phyloP scores from a whole-genome alignment of 1,140 invertebrate genomes.

The Arion vulgaris region DNA sequence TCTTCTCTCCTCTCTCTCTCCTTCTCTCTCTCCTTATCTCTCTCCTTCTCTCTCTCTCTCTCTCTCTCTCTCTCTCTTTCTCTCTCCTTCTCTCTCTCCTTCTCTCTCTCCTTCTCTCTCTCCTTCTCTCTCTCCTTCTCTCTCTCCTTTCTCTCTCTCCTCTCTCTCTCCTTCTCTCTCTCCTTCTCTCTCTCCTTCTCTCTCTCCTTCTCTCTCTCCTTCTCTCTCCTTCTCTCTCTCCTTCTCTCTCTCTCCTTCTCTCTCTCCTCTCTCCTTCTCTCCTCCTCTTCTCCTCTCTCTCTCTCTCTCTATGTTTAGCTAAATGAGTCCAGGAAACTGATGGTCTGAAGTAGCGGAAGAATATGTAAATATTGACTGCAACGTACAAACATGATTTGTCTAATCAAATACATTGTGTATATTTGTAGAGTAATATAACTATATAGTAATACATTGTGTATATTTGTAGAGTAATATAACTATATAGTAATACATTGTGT shows the following conservation, averaged over 20 bases:
- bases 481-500: no score
- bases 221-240: slow-evolving; percentile 36
- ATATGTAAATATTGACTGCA: no score
- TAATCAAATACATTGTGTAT: no score
- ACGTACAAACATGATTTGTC: no score
- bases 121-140: slow-evolving; percentile 24
- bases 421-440: no score
- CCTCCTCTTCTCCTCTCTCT: no score
- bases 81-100: slow-evolving; percentile 16
- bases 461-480: no score
- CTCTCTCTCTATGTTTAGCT: no score
- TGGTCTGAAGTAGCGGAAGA: no score
- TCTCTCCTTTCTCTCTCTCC: slow-evolving; percentile 6
- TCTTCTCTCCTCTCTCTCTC: neutral
- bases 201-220: slow-evolving; percentile 29
- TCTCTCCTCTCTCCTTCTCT: neutral
- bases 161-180: slow-evolving; percentile 11
- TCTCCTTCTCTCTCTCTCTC: slow-evolving; percentile 26
- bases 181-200: slow-evolving; percentile 24
- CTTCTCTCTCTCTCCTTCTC: slow-evolving; percentile 24
- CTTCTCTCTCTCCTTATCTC: slow-evolving; percentile 14
- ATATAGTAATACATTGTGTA: no score
- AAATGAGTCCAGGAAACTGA: no score
- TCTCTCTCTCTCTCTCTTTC: slow-evolving; percentile 34
- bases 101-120: neutral